A percentile compares a stretch with the other conserved stretches of the same genome.
phyloP scores from a whole-genome alignment of 1,140 invertebrate genomes.

The Schmidtea mediterranea region DNA sequence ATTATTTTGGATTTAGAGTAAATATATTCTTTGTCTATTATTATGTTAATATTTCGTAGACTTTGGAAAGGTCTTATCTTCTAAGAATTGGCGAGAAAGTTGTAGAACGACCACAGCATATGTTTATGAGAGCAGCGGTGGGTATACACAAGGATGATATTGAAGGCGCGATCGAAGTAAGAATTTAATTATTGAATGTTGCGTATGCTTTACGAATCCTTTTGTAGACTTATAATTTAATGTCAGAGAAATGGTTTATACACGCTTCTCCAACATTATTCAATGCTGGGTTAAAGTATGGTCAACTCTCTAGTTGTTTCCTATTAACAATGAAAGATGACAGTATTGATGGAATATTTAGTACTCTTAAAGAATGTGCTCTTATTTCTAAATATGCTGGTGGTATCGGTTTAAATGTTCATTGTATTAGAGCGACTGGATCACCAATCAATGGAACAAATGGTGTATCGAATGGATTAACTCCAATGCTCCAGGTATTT shows the following conservation, averaged over 20 bases:
- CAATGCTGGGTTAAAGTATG: slow-evolving; percentile 54
- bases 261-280: slow-evolving; percentile 86
- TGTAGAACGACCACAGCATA: slow-evolving; percentile 70
- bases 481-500: slow-evolving; percentile 81
- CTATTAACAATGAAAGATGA: slow-evolving; percentile 75
- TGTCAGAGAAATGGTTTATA: slow-evolving; percentile 74
- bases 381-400: slow-evolving; percentile 86
- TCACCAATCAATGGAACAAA: slow-evolving; percentile 75
- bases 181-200: slow-evolving; percentile 88
- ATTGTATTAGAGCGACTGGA: slow-evolving; percentile 71
- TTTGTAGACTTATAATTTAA: slow-evolving; percentile 69
- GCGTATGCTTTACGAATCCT: slow-evolving; percentile 55
- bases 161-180: slow-evolving; percentile 64
- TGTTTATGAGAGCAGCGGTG: slow-evolving; percentile 88
- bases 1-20: slow-evolving; percentile 97
- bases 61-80: slow-evolving; percentile 74
- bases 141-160: slow-evolving; percentile 85
- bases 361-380: slow-evolving; percentile 69
- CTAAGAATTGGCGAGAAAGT: slow-evolving; percentile 66
- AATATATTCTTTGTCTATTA: slow-evolving; percentile 70
- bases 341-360: slow-evolving; percentile 91
- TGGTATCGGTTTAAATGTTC: slow-evolving; percentile 81
- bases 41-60: slow-evolving; percentile 64
- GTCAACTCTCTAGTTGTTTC: slow-evolving; percentile 77
- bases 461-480: slow-evolving; percentile 75